Base-by-base conservation (phyloP, 2,797 vertebrate genomes). In the Fistularia commersonii region DNA sequence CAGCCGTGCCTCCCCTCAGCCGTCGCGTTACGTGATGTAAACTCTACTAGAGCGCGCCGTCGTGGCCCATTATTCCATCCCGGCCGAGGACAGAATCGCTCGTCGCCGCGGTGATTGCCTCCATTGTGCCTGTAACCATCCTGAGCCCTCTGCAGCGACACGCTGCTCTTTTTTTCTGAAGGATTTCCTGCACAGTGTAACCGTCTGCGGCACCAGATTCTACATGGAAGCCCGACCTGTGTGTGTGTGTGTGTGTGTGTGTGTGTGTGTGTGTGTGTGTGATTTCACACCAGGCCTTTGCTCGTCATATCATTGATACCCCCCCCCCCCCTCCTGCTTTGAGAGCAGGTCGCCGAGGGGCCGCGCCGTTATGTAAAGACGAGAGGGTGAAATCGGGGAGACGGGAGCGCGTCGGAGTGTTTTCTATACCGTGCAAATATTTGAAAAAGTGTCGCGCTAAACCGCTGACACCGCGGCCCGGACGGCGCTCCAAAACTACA, bases 361-460 rank as follows among this genome's bases (percentile, higher is more conserved):
- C 44, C 11, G 32, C 43, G 32, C 51, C 48, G 74, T 83, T 85
- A 79, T 70, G 76, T 80, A 81, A 84, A 80, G 78, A 84, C 78
- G 77, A 81, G 75, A 80, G 71, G 74, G 83, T 82, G 23, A 82
- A 84, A 85, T 61, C 77, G 77, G 72, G 76, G 79, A 82, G 78
- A 78, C 72, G 68, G 66, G 64, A 75, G 56, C 76, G 54, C 45
- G 57, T 52, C 54, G 61, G 68, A 61, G 71, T 61, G 67, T 74
- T 75, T 71, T 75, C 70, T 15, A 53, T 9, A 41, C 40, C 69
- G 36, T 49, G 75, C 38, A 72, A 71, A 74, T 45, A 35, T 64
- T 76, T 82, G 23, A 23, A 23, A 80, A 83, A 83, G 58, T 54
- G 3, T 72, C 66, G 37, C 35, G 74, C 50, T 57, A 39, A 64